Percentiles rank a stretch among this genome's conserved stretches.
These are phyloP conservation scores for Cyprinodon diabolis DNA, from an alignment of 2,797 vertebrate genomes.

Conservation along the genomic window DNA sequence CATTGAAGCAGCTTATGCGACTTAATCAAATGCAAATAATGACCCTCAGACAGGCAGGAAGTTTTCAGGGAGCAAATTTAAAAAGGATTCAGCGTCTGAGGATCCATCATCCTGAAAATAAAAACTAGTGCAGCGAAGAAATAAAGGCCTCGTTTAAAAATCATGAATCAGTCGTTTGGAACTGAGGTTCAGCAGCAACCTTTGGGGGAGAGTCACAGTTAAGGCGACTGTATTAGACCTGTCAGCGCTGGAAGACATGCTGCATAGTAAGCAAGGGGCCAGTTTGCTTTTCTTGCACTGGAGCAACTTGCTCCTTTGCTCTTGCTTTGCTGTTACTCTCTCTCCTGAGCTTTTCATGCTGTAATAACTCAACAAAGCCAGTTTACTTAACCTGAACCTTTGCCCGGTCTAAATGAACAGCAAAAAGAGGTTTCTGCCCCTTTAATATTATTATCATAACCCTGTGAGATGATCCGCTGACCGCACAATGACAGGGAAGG, in stretches of 20 bases:
- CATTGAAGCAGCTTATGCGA: neutral
- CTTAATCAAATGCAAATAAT: conserved; percentile 1
- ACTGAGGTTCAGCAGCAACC: conserved; percentile 6
- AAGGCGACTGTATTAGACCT: conserved; percentile 26
- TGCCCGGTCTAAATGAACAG: conserved; percentile 4
- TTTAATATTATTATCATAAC: neutral
- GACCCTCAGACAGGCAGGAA: neutral
- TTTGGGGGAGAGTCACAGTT: conserved; percentile 24
- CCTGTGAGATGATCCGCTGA: neutral
- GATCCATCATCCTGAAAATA: neutral
- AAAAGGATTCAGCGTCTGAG: neutral
- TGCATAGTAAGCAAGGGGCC: conserved; percentile 31
- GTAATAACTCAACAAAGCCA: conserved; percentile 3
- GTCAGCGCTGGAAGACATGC: conserved; percentile 45
- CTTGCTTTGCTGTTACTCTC: conserved; percentile 10
- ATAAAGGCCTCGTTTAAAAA: conserved; percentile 10
- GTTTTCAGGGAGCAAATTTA: conserved; percentile 3
- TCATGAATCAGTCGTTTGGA: conserved; percentile 15
- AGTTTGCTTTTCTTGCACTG: conserved; percentile 49
- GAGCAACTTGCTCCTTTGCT: conserved; percentile 44
- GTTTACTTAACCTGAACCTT: conserved; percentile 18
- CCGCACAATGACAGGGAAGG: conserved; percentile 33
- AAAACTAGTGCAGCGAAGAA: conserved; percentile 16
- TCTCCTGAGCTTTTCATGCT: conserved; percentile 25
- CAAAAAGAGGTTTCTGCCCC: neutral